Percentiles rank a stretch among this genome's conserved stretches.
Conservation (phyloP, 2,113 vertebrate genomes). For the Cinclus mexicanus region DNA sequence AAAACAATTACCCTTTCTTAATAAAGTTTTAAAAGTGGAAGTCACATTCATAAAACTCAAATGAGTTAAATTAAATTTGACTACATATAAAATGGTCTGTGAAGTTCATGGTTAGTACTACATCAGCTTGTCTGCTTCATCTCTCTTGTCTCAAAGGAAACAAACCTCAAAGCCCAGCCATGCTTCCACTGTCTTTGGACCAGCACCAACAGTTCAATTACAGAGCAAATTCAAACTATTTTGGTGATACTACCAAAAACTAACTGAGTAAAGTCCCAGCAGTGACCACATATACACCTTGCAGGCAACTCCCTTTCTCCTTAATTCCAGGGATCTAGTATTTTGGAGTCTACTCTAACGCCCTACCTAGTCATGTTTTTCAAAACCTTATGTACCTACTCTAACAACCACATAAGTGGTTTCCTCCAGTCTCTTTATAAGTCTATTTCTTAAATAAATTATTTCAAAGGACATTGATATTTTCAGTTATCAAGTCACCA, state of each 20-base stretch:
- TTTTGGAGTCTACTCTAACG: background rate
- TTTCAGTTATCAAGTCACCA: background rate
- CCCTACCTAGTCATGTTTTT: background rate
- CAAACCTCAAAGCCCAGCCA: background rate
- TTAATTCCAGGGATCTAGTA: background rate
- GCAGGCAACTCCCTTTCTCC: background rate
- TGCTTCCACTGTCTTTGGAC: background rate
- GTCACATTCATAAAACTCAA: background rate
- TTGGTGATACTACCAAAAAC: background rate
- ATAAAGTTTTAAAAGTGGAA: background rate
- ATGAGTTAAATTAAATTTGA: background rate
- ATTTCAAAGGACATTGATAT: background rate
- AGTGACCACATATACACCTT: background rate
- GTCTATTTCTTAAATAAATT: background rate
- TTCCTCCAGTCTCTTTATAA: background rate
- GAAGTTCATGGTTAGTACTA: background rate
- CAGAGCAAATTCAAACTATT: rapidly evolving
- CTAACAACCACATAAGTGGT: background rate
- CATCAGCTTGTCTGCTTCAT: background rate
- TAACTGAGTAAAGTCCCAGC: background rate
- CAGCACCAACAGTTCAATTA: background rate
- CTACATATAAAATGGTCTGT: background rate
- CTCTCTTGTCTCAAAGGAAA: background rate
- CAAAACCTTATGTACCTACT: background rate
- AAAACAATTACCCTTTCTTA: background rate